phyloP scores from a whole-genome alignment of 2,113 vertebrate genomes.

The Amphilophus citrinellus region DNA sequence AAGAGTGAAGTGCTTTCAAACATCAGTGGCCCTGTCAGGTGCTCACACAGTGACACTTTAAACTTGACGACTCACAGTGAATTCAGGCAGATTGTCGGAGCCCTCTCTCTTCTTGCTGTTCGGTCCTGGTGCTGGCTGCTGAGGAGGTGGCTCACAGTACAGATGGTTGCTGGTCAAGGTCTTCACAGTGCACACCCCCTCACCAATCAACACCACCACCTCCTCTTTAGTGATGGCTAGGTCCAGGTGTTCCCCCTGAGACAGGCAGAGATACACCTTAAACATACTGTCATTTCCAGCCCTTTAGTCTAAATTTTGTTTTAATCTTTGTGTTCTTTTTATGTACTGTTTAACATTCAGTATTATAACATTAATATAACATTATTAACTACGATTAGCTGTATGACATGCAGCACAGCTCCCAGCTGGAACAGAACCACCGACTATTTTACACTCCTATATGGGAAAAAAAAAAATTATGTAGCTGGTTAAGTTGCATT shows the following conservation, averaged over 20 bases:
- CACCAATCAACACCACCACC: slow-evolving; percentile 94
- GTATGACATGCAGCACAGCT: no score
- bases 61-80: slow-evolving; percentile 85
- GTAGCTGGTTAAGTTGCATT: no score
- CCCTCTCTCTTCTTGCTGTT: slow-evolving; percentile 85
- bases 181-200: slow-evolving; percentile 92
- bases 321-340: background rate
- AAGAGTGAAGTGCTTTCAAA: background rate
- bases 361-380: background rate
- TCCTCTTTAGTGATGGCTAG: slow-evolving; percentile 96
- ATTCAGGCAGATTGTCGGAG: slow-evolving; percentile 88
- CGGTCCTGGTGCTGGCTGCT: slow-evolving; percentile 86
- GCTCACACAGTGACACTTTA: background rate
- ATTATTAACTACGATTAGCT: no score
- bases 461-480: no score
- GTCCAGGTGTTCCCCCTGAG: slow-evolving; percentile 94
- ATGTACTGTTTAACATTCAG: background rate
- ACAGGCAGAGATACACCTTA: background rate
- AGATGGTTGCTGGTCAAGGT: slow-evolving; percentile 94
- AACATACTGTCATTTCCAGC: background rate
- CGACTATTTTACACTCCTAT: no score
- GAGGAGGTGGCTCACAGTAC: slow-evolving; percentile 93
- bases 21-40: background rate
- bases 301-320: background rate
- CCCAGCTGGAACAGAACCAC: no score